phyloP scores from a whole-genome alignment of 2,113 vertebrate genomes.

The Trichechus manatus region DNA sequence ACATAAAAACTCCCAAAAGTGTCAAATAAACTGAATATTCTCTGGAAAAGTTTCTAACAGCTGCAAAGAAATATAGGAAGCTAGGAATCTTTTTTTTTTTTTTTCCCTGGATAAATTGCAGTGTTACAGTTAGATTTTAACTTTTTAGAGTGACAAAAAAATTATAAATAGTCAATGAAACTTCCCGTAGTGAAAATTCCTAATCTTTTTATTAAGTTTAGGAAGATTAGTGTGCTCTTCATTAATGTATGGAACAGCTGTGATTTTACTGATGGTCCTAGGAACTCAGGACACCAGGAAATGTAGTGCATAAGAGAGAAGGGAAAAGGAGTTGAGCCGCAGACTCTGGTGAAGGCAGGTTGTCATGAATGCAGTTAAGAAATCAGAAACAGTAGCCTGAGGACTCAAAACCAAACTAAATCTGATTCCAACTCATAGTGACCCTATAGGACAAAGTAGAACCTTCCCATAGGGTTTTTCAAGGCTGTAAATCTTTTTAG shows the following conservation, averaged over 20 bases:
- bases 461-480: not conserved
- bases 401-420: not conserved
- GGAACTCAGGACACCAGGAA: not conserved
- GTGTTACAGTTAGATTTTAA: conserved; percentile 1
- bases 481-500: not conserved
- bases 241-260: not conserved
- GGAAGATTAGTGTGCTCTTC: not conserved
- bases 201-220: conserved; percentile 2
- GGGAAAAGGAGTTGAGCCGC: not conserved
- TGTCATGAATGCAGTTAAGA: not conserved
- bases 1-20: not conserved
- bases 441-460: not conserved
- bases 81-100: not conserved
- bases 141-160: not conserved
- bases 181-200: not conserved
- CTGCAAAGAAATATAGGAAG: not conserved
- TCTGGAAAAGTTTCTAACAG: not conserved
- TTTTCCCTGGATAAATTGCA: not conserved
- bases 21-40: not conserved
- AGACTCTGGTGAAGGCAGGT: accelerated
- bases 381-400: not conserved
- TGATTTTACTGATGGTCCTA: not conserved
- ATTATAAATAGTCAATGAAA: conserved; percentile 1
- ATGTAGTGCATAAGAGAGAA: not conserved
- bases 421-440: not conserved